A percentile compares a stretch with the other conserved stretches of the same genome.
Conservation (phyloP, 2,797 vertebrate species). For the Gadopsis marmoratus region DNA sequence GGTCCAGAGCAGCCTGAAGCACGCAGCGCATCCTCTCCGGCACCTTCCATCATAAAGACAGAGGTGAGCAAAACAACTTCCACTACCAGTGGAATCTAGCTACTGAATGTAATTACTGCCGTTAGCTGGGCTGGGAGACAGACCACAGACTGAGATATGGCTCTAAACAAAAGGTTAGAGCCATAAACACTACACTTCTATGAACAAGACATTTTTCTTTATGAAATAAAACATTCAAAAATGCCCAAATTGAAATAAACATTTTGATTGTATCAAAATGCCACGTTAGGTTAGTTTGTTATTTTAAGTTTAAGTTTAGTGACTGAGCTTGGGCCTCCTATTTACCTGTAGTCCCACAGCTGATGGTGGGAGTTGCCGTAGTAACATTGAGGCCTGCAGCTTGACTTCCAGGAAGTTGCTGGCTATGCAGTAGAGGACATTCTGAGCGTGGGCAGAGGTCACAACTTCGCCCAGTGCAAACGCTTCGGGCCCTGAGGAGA, state of each 20-base stretch:
- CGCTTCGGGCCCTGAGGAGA: slow-evolving; percentile 73
- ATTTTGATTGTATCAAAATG: too few relatives aligned
- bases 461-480: slow-evolving; percentile 88
- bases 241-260: too few relatives aligned
- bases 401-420: slow-evolving; percentile 98
- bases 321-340: not conserved
- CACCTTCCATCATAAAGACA: slow-evolving; percentile 59
- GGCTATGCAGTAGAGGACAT: slow-evolving; percentile 90
- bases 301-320: not conserved
- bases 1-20: slow-evolving; percentile 89
- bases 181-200: not conserved
- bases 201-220: not conserved
- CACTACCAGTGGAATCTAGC: not conserved
- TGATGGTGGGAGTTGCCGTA: slow-evolving; percentile 87
- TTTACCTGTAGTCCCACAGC: slow-evolving; percentile 88
- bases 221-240: not conserved
- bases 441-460: slow-evolving; percentile 82
- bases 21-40: slow-evolving; percentile 75
- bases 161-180: not conserved
- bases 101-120: not conserved
- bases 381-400: slow-evolving; percentile 87
- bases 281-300: not conserved
- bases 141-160: not conserved
- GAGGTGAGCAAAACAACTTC: not conserved
- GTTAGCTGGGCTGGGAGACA: not conserved